These are phyloP conservation scores for Malacosoma neustria DNA, from an alignment of 2,888 invertebrate species.

Conservation along the genomic window DNA sequence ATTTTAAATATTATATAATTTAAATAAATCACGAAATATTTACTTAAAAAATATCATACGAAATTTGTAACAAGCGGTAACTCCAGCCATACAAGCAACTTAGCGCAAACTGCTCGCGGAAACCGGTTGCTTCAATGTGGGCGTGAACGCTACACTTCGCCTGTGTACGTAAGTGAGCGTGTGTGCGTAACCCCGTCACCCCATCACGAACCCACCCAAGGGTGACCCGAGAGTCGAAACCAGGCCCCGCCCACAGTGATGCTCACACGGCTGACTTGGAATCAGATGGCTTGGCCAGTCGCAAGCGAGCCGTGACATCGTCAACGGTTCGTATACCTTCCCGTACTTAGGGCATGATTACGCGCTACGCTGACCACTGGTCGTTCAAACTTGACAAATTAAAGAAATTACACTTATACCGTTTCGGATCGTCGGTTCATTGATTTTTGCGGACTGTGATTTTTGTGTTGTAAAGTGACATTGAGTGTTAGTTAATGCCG, in stretches of 20 bases:
- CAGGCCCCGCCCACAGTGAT: slow-evolving; percentile 58
- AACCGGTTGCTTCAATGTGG: slow-evolving; percentile 3
- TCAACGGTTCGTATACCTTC: slow-evolving; percentile 67
- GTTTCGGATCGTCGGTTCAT: slow-evolving; percentile 30
- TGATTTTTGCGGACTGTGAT: slow-evolving; percentile 44
- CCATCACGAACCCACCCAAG: slow-evolving; percentile 38
- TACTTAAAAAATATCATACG: not conserved
- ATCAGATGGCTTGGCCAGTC: slow-evolving; percentile 74
- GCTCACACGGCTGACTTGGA: slow-evolving; percentile 75
- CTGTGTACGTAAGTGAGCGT: slow-evolving; percentile 37
- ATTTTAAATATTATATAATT: no score
- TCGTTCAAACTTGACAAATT: slow-evolving; percentile 61
- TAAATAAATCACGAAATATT: not conserved
- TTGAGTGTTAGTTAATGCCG: slow-evolving; percentile 27
- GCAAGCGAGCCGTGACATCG: slow-evolving; percentile 71
- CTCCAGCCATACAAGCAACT: not conserved
- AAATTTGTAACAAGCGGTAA: not conserved
- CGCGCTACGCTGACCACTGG: slow-evolving; percentile 63
- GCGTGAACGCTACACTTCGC: slow-evolving; percentile 15
- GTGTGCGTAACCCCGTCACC: slow-evolving; percentile 29
- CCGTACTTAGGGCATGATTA: slow-evolving; percentile 58
- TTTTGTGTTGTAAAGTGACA: slow-evolving; percentile 40
- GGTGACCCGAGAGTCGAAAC: slow-evolving; percentile 29
- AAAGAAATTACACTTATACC: slow-evolving; percentile 49
- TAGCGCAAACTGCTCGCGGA: not conserved